phyloP scores from a whole-genome alignment of 2,888 invertebrate genomes.

The Temnothorax rugatulus region DNA sequence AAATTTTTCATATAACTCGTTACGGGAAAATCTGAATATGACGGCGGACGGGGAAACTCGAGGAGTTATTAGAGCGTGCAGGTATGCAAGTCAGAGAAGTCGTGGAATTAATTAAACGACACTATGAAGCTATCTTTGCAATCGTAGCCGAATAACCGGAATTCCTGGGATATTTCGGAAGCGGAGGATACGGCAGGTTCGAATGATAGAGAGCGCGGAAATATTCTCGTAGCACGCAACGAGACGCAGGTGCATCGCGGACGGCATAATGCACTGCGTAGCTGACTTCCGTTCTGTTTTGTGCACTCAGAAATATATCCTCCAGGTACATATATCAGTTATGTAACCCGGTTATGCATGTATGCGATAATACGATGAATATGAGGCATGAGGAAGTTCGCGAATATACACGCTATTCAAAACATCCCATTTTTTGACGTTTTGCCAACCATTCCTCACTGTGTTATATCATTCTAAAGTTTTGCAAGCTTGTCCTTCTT shows the following conservation, averaged over 20 bases:
- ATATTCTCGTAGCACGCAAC: constrained; percentile 26
- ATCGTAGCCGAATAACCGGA: constrained; percentile 33
- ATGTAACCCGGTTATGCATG: background rate
- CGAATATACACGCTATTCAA: constrained; percentile 10
- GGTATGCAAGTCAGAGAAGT: constrained; percentile 27
- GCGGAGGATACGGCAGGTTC: constrained; percentile 31
- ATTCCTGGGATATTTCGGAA: constrained; percentile 37
- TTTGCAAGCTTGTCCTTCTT: background rate
- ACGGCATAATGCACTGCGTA: constrained; percentile 46
- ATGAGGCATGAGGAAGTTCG: constrained; percentile 21
- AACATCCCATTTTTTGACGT: constrained; percentile 38
- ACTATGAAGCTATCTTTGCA: constrained; percentile 39
- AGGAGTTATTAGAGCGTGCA: constrained; percentile 25
- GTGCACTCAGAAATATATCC: constrained; percentile 33
- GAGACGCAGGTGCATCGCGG: constrained; percentile 47
- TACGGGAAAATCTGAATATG: constrained; percentile 41
- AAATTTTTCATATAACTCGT: constrained; percentile 41
- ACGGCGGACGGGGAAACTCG: constrained; percentile 11
- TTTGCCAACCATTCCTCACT: background rate
- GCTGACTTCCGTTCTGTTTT: constrained; percentile 51
- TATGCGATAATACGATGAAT: constrained; percentile 31
- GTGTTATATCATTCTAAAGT: constrained; percentile 2
- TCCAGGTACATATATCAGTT: constrained; percentile 14
- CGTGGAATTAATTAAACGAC: constrained; percentile 35
- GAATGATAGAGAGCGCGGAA: constrained; percentile 43